Evolutionary conservation across 2,113 vertebrate species (phyloP).

Genomic region (Panthera uncia): DNA sequence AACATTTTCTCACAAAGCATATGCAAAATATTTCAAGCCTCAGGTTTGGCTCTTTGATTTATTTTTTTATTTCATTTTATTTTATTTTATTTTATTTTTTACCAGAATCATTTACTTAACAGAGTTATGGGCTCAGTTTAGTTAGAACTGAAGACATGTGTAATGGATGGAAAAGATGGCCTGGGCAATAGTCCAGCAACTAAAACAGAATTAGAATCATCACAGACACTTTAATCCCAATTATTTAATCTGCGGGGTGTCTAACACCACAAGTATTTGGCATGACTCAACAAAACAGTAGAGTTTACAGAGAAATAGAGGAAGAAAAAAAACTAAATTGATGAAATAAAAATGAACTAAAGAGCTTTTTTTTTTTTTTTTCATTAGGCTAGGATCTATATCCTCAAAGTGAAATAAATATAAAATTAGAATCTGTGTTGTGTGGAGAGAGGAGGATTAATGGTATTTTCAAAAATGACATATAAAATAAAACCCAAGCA

Average conservation of each 20-base stretch:
- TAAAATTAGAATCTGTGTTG: not conserved
- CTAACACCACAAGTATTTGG: constrained; percentile 58
- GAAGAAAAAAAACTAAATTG: constrained; percentile 37
- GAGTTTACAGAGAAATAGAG: not conserved
- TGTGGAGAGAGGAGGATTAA: not conserved
- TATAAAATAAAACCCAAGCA: not conserved
- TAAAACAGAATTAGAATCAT: constrained; percentile 55
- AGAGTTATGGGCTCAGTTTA: constrained; percentile 7
- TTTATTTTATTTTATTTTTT: not conserved
- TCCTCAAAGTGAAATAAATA: not conserved
- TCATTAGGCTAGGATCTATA: not conserved
- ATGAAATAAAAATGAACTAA: constrained; percentile 21
- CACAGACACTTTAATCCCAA: constrained; percentile 62
- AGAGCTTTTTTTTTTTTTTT: not conserved
- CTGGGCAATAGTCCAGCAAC: constrained; percentile 49
- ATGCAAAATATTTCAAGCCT: constrained; percentile 74
- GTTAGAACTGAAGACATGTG: constrained; percentile 38
- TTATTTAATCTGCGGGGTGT: constrained; percentile 63
- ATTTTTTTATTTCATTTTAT: not conserved
- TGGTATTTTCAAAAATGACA: not conserved
- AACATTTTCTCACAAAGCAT: constrained; percentile 73
- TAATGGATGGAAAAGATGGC: constrained; percentile 8
- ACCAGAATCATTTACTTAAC: constrained; percentile 41
- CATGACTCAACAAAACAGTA: constrained; percentile 29
- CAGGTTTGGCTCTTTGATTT: constrained; percentile 38